Base-by-base conservation (phyloP, 2,113 vertebrate genomes). In the Planiliza haematocheilus region DNA sequence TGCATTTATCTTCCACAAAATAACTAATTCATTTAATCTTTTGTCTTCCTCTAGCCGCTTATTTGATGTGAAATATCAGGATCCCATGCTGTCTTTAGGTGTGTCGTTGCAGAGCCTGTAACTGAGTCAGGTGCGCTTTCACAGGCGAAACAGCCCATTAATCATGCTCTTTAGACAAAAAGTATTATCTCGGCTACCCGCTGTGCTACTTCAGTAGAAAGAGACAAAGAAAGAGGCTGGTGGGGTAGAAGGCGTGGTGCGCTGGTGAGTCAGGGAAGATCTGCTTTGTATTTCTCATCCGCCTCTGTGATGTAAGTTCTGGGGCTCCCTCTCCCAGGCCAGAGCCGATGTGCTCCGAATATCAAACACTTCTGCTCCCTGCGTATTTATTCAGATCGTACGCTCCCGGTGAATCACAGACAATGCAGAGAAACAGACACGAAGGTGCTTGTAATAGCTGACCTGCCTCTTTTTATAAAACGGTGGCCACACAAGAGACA, bases 161-260 rank as follows among this genome's bases (percentile, higher is more conserved):
- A 81, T 85, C 69, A 60, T 36, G 36, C 58, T 64, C 30, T 70
- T 74, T 42, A 69, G 42, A 62, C 34, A 66, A 64, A 30, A 68
- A 56, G 39, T 81, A 16, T 86, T 74, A 78, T 77, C 79, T 82
- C 55, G 59, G 49, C 61, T 77, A 55, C 72, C 73, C 73, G 37
- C 66, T 60, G 50, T 55, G 46, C 74, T 61, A 41, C 71, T 69
- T 58, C 8, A 17, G 62, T 30, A 65, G 59, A 61, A 43, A 77
- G 65, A 83, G 17, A 36, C 21, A 53, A 77, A 77, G 48, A 53
- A 77, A 77, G 48, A 79, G 9, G 34, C 17, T 13, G 59, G 36
- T 10, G 62, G 36, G 16, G 24, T 51, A 30, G 42, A 53, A 13
- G 39, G 37, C 34, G 41, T 36, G 24, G 51, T 14, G 46, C 17